Evolutionary conservation across 92 coral and sea anemone genomes (phyloP).

Genomic region (Paragorgia papillata): DNA sequence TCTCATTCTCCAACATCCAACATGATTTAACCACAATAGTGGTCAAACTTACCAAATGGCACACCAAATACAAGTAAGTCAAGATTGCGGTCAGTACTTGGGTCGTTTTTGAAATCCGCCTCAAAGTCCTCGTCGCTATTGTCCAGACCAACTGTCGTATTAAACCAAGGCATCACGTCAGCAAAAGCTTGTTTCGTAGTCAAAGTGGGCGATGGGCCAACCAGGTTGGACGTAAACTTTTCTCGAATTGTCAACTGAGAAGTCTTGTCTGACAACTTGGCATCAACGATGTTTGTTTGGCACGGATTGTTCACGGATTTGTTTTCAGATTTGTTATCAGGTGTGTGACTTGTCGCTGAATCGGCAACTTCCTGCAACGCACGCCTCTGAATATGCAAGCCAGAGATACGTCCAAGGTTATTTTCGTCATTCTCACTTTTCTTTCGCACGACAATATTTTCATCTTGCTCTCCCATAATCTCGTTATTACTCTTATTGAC

Average conservation of each 20-base stretch:
- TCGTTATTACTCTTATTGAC: too few relatives aligned
- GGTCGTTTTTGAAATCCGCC: constrained; percentile 74
- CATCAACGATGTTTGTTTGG: background rate
- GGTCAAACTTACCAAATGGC: constrained; percentile 1
- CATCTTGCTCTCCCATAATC: too few relatives aligned
- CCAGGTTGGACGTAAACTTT: constrained; percentile 30
- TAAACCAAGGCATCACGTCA: constrained; percentile 85
- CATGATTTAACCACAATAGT: too few relatives aligned
- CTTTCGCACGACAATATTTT: too few relatives aligned
- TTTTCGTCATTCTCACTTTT: background rate
- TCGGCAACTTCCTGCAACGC: background rate
- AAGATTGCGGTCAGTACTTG: constrained; percentile 13
- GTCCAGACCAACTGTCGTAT: constrained; percentile 64
- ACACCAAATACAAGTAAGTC: constrained; percentile 19
- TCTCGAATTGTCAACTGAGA: background rate
- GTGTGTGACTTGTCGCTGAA: background rate
- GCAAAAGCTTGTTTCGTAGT: constrained; percentile 78
- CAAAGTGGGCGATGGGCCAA: constrained; percentile 75
- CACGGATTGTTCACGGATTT: background rate
- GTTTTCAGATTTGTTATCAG: background rate
- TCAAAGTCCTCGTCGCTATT: constrained; percentile 73
- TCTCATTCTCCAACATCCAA: too few relatives aligned
- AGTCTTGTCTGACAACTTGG: constrained; percentile 3
- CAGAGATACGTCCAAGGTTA: background rate
- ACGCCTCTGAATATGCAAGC: background rate